Evolutionary conservation across 1,140 invertebrate species (phyloP).

Genomic region (Zaprionus ghesquierei): DNA sequence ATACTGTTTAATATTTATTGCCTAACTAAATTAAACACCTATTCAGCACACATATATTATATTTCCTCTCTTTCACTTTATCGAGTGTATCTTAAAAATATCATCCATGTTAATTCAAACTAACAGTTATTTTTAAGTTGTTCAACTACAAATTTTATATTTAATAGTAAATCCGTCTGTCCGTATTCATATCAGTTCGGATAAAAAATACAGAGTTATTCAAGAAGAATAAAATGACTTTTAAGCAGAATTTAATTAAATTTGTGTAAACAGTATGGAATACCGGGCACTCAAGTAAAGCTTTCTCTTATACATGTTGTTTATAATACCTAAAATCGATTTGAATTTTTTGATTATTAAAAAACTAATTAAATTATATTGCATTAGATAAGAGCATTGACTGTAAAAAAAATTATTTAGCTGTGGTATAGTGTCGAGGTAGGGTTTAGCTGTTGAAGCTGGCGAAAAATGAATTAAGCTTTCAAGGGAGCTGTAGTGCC

Average conservation of each 20-base stretch:
- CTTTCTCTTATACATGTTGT: neutral
- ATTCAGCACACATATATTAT: neutral
- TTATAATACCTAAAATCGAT: neutral
- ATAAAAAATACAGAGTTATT: neutral
- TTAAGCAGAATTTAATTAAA: no score
- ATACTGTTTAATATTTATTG: neutral
- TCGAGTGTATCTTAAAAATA: neutral
- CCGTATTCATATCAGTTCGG: neutral
- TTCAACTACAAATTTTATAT: neutral
- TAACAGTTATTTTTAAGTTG: neutral
- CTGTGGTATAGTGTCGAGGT: no score
- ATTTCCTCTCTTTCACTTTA: neutral
- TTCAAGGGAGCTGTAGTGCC: no score
- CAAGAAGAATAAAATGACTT: neutral
- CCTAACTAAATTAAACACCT: neutral
- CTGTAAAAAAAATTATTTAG: no score
- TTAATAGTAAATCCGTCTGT: neutral
- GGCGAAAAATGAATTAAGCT: no score
- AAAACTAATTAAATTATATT: no score
- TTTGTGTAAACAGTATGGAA: no score
- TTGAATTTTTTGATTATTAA: no score
- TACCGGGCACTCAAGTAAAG: neutral
- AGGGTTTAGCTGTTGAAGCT: neutral
- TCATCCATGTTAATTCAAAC: neutral
- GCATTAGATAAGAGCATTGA: no score